A percentile compares a stretch with the other conserved stretches of the same genome.
phyloP scores from a whole-genome alignment of 2,888 invertebrate genomes.

The Drosophila atripex region DNA sequence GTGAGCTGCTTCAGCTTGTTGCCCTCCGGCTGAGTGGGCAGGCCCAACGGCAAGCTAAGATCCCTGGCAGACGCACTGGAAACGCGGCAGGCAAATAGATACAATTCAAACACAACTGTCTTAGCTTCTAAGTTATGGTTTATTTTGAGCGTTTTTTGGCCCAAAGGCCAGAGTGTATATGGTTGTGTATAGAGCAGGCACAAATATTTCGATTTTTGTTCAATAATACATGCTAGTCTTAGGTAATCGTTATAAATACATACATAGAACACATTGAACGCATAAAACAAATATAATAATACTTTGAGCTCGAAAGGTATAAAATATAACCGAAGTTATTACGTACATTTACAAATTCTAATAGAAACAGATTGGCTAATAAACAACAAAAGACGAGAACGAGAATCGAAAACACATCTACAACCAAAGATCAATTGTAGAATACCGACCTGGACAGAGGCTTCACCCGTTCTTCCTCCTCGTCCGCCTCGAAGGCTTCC shows the following conservation, averaged over 20 bases:
- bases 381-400: slow-evolving; percentile 38
- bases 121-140: slow-evolving; percentile 32
- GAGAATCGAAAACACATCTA: slow-evolving; percentile 39
- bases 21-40: slow-evolving; percentile 66
- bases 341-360: slow-evolving; percentile 42
- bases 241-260: slow-evolving; percentile 19
- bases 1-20: slow-evolving; percentile 88
- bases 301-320: slow-evolving; percentile 34
- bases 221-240: slow-evolving; percentile 44
- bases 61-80: slow-evolving; percentile 83
- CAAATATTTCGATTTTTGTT: slow-evolving; percentile 37
- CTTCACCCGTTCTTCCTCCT: slow-evolving; percentile 83
- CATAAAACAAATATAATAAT: slow-evolving; percentile 39
- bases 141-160: slow-evolving; percentile 57
- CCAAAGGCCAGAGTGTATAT: slow-evolving; percentile 32
- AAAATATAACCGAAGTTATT: slow-evolving; percentile 11
- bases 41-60: slow-evolving; percentile 87
- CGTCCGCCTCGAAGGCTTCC: slow-evolving; percentile 69
- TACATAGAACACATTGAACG: slow-evolving; percentile 32
- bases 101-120: slow-evolving; percentile 33
- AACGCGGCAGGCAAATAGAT: slow-evolving; percentile 19
- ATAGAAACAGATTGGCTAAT: slow-evolving; percentile 48
- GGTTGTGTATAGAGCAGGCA: slow-evolving; percentile 53
- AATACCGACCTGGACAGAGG: slow-evolving; percentile 81
- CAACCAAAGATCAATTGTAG: slow-evolving; percentile 63